These are phyloP conservation scores for Sebastes glaucus DNA, from an alignment of 2,797 vertebrate genomes.

Conservation along the genomic window DNA sequence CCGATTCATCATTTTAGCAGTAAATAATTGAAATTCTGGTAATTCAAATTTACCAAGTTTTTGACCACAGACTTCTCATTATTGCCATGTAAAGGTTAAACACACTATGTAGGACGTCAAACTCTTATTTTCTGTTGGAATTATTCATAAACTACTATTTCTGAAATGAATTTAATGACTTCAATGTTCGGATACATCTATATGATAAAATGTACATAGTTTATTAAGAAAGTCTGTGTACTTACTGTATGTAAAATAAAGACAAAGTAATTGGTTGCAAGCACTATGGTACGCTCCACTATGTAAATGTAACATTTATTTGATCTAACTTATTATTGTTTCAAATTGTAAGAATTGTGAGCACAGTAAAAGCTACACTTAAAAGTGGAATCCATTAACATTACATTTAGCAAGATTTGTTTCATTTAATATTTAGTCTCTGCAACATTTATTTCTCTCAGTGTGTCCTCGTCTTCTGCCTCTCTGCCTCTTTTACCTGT, in stretches of 20 bases:
- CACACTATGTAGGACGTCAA: not conserved
- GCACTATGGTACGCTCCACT: not conserved
- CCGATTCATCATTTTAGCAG: not conserved
- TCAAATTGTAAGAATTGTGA: not conserved
- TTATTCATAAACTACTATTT: not conserved
- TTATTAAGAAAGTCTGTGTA: not conserved
- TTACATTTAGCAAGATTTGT: not conserved
- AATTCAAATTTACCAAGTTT: not conserved
- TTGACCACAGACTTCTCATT: not conserved
- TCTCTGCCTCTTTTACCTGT: not conserved
- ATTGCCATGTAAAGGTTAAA: not conserved
- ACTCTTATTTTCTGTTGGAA: not conserved
- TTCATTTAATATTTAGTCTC: not conserved
- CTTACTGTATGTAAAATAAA: not conserved
- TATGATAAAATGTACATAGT: not conserved
- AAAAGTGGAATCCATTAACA: slow-evolving; percentile 6
- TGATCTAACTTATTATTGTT: not conserved
- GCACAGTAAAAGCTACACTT: not conserved
- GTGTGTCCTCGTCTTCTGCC: not conserved
- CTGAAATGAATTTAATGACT: not conserved
- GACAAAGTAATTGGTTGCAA: not conserved
- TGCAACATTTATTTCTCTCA: not conserved
- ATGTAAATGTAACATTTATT: not conserved
- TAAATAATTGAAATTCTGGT: not conserved
- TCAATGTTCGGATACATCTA: not conserved